Percentiles rank a stretch among this genome's conserved stretches.
Conservation (phyloP, 2,113 vertebrate genomes). For the Peromyscus polionotus region DNA sequence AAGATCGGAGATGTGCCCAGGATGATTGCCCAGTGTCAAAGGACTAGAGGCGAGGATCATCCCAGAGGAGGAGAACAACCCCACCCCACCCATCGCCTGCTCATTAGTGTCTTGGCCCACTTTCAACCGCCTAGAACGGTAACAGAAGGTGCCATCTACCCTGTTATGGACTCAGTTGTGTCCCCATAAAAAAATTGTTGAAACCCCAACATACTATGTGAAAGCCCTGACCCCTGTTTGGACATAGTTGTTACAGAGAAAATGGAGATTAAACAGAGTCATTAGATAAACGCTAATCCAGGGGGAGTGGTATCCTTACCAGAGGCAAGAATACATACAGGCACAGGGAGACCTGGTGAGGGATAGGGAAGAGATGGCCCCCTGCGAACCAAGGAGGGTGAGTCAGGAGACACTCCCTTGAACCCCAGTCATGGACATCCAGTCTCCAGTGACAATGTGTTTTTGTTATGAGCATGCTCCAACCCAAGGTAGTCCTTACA, state of each 20-base stretch:
- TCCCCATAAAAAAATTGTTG: neutral
- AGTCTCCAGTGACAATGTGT: fast-evolving
- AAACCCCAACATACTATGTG: neutral
- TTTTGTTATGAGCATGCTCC: too few species aligned
- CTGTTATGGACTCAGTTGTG: neutral
- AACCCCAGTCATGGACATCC: neutral
- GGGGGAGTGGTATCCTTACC: neutral
- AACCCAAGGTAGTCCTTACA: too few species aligned
- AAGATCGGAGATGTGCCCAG: neutral
- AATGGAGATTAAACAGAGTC: neutral
- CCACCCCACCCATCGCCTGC: neutral
- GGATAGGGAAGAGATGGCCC: fast-evolving
- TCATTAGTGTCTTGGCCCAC: neutral
- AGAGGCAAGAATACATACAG: neutral
- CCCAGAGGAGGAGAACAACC: fast-evolving
- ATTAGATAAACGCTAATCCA: neutral
- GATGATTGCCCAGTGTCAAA: fast-evolving
- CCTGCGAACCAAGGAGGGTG: neutral
- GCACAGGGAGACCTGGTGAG: neutral
- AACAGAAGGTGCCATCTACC: neutral
- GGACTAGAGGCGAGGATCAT: neutral
- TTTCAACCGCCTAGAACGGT: neutral
- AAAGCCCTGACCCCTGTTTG: neutral
- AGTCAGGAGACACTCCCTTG: neutral
- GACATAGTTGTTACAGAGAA: neutral